Evolutionary conservation across 2,888 invertebrate species (phyloP), one percentile per base, ranked within the genome.

Genomic region (Phortica magna): DNA sequence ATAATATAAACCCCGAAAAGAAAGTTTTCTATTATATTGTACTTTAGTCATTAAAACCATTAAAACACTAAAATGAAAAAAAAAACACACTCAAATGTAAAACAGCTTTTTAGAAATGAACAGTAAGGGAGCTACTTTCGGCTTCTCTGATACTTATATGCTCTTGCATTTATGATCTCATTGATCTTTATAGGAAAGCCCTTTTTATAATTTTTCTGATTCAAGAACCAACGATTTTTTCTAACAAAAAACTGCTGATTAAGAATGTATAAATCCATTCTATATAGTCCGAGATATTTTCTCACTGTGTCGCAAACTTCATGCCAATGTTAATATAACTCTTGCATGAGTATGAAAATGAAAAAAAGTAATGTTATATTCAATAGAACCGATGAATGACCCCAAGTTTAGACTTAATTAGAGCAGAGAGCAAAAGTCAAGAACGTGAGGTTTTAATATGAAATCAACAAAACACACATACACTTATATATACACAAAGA

Each of bases 1-100:
- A 48, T 14, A 9, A 53, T 17, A 22, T 48, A 70, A 65, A 41
- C 65, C 31, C 31, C 39, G 17, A 70, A 71, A 71, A 71, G 70
- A 71, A 71, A 71, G 70, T 71, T 71, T 48, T 48, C 48, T 48
- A 48, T 48, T 48, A 48, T 48, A 48, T 48, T 48, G 48, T 31
- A 31, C 48, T 9, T 9, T 14, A 48, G 48, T 48, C 48, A 9
- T 12, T 48, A 65, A 65, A 65, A 41, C 7, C n/a, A 59, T 14
- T 19, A 17, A 59, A 59, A 61, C 19, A 19, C 12, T 61, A 61
- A 19, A 7, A 0, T 14, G 42, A 65, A 65, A 39, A 5, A 12
- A 39, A 65, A 65, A 67, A 42, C 10, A 68, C 12, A 68, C 17
- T 12, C 7, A 68, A 19, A 68, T 19, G 31, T 31, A 31, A 31